Evolutionary conservation across 2,797 vertebrate genomes (phyloP).

Genomic region (Notolabrus celidotus): DNA sequence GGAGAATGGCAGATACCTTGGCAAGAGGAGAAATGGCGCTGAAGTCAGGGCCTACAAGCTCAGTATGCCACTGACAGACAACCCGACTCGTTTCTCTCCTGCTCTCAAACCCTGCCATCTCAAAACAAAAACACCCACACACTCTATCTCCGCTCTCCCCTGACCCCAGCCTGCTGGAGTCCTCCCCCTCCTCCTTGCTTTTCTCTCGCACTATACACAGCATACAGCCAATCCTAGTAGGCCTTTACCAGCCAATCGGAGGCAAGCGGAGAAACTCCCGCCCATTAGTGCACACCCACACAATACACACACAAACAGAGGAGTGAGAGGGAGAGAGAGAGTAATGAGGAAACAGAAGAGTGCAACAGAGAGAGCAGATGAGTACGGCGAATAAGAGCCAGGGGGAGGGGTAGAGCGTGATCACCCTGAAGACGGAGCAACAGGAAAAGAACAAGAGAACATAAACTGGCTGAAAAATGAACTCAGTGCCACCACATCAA

Average conservation of each 20-base stretch:
- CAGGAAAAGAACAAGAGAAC: slow-evolving; percentile 63
- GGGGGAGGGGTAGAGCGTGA: slow-evolving; percentile 70
- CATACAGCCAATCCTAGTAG: slow-evolving; percentile 74
- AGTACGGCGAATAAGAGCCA: slow-evolving; percentile 62
- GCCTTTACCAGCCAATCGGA: slow-evolving; percentile 81
- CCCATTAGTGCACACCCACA: slow-evolving; percentile 85
- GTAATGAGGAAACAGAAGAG: slow-evolving; percentile 75
- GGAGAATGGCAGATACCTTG: slow-evolving; percentile 54
- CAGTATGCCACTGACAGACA: slow-evolving; percentile 77
- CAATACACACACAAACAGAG: slow-evolving; percentile 80
- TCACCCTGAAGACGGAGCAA: slow-evolving; percentile 69
- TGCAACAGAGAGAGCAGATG: slow-evolving; percentile 68
- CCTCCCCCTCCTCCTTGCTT: slow-evolving; percentile 48
- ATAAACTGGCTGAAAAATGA: slow-evolving; percentile 60
- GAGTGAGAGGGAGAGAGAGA: slow-evolving; percentile 64
- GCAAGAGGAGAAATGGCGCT: slow-evolving; percentile 47
- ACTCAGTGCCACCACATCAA: slow-evolving; percentile 21
- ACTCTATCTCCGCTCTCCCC: slow-evolving; percentile 82
- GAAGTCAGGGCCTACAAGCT: slow-evolving; percentile 72
- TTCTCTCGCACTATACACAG: slow-evolving; percentile 77
- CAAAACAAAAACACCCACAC: slow-evolving; percentile 92
- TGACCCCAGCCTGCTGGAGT: slow-evolving; percentile 83
- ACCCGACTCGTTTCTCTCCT: slow-evolving; percentile 76
- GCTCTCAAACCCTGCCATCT: slow-evolving; percentile 86
- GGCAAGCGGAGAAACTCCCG: slow-evolving; percentile 72